Evolutionary conservation across 2,113 vertebrate genomes (phyloP).

Genomic region (Lepus timidus): DNA sequence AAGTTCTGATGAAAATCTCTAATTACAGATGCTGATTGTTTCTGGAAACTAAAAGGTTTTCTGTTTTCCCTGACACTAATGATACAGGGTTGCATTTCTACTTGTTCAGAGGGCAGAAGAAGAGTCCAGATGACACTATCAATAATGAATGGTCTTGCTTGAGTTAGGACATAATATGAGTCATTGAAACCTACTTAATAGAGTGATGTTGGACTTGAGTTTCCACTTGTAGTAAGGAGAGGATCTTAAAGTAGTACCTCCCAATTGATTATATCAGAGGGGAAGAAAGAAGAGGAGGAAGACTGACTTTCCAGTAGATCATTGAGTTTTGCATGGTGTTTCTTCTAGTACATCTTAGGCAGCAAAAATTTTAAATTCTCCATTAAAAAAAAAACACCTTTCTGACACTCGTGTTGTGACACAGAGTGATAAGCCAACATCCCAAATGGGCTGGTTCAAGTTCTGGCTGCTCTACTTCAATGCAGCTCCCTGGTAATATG

Average conservation of each 20-base stretch:
- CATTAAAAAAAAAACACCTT: not conserved
- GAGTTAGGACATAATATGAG: not conserved
- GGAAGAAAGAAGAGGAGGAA: not conserved
- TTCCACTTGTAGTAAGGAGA: not conserved
- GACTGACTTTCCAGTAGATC: not conserved
- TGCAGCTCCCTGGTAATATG: too few species aligned
- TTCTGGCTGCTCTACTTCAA: too few species aligned
- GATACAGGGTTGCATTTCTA: not conserved
- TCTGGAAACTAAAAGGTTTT: not conserved
- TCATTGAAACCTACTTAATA: not conserved
- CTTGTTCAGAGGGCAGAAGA: not conserved
- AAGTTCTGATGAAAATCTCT: not conserved
- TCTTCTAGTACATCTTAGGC: not conserved
- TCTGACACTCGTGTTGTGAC: not conserved
- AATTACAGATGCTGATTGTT: not conserved
- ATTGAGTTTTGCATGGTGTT: not conserved
- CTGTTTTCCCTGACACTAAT: not conserved
- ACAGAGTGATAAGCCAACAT: too few species aligned
- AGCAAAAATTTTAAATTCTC: not conserved
- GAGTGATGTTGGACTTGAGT: not conserved
- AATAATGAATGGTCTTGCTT: not conserved
- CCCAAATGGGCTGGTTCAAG: too few species aligned
- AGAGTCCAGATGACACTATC: not conserved
- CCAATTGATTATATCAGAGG: not conserved
- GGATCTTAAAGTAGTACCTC: not conserved